These are phyloP conservation scores for Euthynnus affinis DNA, from an alignment of 2,797 vertebrate species.

Conservation along the genomic window DNA sequence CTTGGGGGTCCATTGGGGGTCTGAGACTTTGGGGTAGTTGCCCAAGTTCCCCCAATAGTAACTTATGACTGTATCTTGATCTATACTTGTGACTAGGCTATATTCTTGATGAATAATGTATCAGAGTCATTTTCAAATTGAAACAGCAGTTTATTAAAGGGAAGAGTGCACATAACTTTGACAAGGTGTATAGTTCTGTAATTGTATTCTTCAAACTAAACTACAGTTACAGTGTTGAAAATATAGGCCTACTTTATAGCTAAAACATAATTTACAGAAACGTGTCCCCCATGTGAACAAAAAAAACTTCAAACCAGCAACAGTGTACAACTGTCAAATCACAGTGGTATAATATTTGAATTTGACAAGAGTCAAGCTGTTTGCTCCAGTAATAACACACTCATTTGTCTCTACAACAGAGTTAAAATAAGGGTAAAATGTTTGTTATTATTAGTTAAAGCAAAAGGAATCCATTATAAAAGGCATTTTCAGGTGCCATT, in stretches of 20 bases:
- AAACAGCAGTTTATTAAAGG: constrained; percentile 78
- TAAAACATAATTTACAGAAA: constrained; percentile 28
- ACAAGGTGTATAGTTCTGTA: constrained; percentile 44
- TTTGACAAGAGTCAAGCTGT: constrained; percentile 43
- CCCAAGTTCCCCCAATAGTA: not conserved
- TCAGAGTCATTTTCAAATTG: constrained; percentile 41
- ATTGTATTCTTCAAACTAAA: constrained; percentile 44
- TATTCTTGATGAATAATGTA: constrained; percentile 15
- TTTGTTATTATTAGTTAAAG: constrained; percentile 21
- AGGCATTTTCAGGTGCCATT: constrained; percentile 35
- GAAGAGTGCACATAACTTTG: constrained; percentile 61
- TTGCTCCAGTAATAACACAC: constrained; percentile 55
- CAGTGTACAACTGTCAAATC: constrained; percentile 55
- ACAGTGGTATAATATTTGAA: constrained; percentile 61
- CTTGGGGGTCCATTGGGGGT: not conserved
- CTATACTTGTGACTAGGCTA: no score
- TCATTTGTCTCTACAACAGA: constrained; percentile 57
- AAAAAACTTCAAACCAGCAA: constrained; percentile 47
- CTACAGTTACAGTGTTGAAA: constrained; percentile 50
- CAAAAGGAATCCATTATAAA: constrained; percentile 18
- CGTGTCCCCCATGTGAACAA: constrained; percentile 19
- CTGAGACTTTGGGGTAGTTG: not conserved
- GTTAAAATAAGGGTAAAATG: constrained; percentile 14
- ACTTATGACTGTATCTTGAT: not conserved
- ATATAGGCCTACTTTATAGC: constrained; percentile 43